phyloP scores from a whole-genome alignment of 2,113 vertebrate species.

The Triplophysa siluroides region DNA sequence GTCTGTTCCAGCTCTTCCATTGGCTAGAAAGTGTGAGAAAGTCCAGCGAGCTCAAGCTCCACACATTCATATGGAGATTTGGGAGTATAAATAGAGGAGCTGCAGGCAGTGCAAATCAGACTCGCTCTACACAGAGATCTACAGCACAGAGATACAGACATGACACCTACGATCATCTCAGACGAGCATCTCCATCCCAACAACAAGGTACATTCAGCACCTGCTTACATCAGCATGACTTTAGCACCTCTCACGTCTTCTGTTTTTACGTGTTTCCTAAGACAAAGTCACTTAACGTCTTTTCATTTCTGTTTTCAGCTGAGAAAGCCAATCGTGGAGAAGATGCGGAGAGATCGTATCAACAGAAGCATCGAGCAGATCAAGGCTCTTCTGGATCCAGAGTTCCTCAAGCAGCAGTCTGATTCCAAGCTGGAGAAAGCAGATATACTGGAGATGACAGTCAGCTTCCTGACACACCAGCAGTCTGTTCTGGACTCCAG shows the following conservation, averaged over 20 bases:
- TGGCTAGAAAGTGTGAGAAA: conserved; percentile 74
- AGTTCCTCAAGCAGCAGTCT: conserved; percentile 52
- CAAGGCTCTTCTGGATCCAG: conserved; percentile 39
- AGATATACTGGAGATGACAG: conserved; percentile 37
- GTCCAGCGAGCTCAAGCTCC: conserved; percentile 64
- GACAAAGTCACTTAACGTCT: background rate
- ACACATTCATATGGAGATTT: conserved; percentile 76
- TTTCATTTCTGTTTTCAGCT: background rate
- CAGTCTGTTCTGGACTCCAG: conserved; percentile 6
- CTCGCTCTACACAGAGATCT: conserved; percentile 62
- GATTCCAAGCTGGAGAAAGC: conserved; percentile 63
- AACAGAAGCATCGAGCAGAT: background rate
- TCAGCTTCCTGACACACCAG: background rate
- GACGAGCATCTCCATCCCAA: conserved; percentile 61
- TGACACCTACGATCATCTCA: conserved; percentile 65
- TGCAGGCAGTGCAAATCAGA: conserved; percentile 64
- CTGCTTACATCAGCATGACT: conserved; percentile 13
- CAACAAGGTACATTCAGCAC: conserved; percentile 64
- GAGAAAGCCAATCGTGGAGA: conserved; percentile 27
- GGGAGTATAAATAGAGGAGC: conserved; percentile 70
- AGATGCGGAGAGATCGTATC: conserved; percentile 49
- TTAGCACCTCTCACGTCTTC: conserved; percentile 24
- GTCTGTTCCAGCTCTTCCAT: conserved; percentile 60
- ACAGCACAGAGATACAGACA: conserved; percentile 64
- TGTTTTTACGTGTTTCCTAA: background rate